phyloP scores from a whole-genome alignment of 1,140 invertebrate species.

The Drosophila hydei region DNA sequence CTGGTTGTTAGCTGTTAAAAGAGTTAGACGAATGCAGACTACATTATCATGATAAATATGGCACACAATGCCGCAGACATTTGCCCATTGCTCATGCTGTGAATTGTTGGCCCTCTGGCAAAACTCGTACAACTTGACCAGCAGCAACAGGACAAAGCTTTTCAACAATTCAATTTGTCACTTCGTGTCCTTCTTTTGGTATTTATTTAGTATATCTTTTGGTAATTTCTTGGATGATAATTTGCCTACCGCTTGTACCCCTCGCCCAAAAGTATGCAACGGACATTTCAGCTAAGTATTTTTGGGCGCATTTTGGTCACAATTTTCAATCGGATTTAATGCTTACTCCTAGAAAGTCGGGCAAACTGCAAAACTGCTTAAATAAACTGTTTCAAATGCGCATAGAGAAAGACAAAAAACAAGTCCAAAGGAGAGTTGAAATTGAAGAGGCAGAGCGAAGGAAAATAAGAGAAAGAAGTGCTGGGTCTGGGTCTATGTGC shows the following conservation, averaged over 20 bases:
- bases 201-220: slow-evolving; percentile 25
- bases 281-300: slow-evolving; percentile 11
- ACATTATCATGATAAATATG: slow-evolving; percentile 77
- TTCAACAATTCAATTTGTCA: slow-evolving; percentile 45
- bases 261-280: slow-evolving; percentile 23
- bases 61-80: slow-evolving; percentile 50
- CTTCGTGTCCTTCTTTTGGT: slow-evolving; percentile 2
- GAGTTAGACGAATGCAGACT: slow-evolving; percentile 52
- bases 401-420: slow-evolving; percentile 20
- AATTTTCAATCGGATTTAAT: slow-evolving; percentile 42
- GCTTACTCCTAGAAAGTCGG: slow-evolving; percentile 20
- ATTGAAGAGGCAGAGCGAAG: neutral
- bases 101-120: slow-evolving; percentile 26
- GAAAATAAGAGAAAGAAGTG: neutral
- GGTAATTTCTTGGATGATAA: slow-evolving; percentile 4
- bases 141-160: slow-evolving; percentile 15
- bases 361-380: slow-evolving; percentile 24
- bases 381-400: slow-evolving; percentile 31
- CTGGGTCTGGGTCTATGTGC: neutral
- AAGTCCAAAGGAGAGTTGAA: slow-evolving; percentile 6
- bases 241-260: slow-evolving; percentile 1
- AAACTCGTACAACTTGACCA: slow-evolving; percentile 51
- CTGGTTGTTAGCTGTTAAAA: slow-evolving; percentile 2
- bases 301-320: slow-evolving; percentile 31
- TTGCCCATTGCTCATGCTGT: slow-evolving; percentile 41